phyloP scores from a whole-genome alignment of 2,797 vertebrate species.

The Cyprinella venusta region DNA sequence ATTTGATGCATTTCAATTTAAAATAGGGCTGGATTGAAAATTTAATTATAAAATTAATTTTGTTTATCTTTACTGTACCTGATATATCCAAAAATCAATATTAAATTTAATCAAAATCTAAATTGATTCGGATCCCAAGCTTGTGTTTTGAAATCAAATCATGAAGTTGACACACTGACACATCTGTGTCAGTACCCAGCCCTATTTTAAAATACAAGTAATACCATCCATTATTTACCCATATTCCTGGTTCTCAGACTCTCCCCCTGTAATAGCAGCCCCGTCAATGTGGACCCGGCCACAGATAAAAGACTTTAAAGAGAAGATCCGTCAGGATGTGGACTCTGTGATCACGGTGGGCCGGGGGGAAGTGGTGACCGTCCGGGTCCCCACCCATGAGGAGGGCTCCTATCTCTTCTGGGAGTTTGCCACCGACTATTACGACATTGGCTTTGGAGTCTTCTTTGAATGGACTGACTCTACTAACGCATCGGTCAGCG shows the following conservation, averaged over 20 bases:
- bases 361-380: constrained; percentile 97
- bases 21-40: neutral
- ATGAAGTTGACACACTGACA: neutral
- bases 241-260: constrained; percentile 71
- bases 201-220: neutral
- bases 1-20: neutral
- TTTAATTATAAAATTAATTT: neutral
- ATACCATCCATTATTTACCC: neutral
- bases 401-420: constrained; percentile 99
- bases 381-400: constrained; percentile 96
- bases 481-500: constrained; percentile 94
- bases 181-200: neutral
- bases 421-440: constrained; percentile 99
- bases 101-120: neutral
- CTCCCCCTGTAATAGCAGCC: constrained; percentile 91
- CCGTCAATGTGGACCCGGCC: constrained; percentile 99
- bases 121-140: neutral
- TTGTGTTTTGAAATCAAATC: neutral
- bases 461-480: constrained; percentile 99
- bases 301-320: constrained; percentile 99
- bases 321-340: constrained; percentile 97
- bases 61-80: neutral
- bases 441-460: constrained; percentile 98
- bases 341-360: constrained; percentile 99
- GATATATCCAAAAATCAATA: neutral